phyloP scores from a whole-genome alignment of 2,113 vertebrate species.

The Actinemys pallida region DNA sequence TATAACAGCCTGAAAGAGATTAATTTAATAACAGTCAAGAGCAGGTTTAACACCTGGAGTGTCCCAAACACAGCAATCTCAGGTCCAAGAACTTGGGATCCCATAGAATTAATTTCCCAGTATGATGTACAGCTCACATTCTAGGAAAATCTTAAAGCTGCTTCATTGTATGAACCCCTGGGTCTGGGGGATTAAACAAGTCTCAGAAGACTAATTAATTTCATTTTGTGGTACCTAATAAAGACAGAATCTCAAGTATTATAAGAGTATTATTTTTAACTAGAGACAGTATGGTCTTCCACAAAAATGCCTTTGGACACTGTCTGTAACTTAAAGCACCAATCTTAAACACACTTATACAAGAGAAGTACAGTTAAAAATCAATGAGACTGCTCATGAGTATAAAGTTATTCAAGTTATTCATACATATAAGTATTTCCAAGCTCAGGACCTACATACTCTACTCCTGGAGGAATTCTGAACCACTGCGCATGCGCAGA shows the following conservation, averaged over 20 bases:
- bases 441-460: background rate
- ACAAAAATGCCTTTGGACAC: background rate
- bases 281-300: background rate
- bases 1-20: background rate
- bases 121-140: background rate
- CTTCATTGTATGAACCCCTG: background rate
- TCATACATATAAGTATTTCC: fast-evolving
- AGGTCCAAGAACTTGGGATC: background rate
- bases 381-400: background rate
- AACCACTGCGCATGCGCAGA: too few relatives aligned
- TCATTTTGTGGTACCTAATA: background rate
- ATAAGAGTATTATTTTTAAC: background rate
- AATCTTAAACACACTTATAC: background rate
- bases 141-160: background rate
- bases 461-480: too few relatives aligned
- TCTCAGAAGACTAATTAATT: background rate
- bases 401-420: background rate
- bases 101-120: background rate
- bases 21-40: background rate
- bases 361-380: background rate
- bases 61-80: background rate
- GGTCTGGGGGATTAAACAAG: background rate
- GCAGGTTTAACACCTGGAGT: background rate
- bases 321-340: background rate
- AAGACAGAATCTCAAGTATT: background rate